phyloP scores from a whole-genome alignment of 1,140 invertebrate species.

The Diabrotica virgifera region DNA sequence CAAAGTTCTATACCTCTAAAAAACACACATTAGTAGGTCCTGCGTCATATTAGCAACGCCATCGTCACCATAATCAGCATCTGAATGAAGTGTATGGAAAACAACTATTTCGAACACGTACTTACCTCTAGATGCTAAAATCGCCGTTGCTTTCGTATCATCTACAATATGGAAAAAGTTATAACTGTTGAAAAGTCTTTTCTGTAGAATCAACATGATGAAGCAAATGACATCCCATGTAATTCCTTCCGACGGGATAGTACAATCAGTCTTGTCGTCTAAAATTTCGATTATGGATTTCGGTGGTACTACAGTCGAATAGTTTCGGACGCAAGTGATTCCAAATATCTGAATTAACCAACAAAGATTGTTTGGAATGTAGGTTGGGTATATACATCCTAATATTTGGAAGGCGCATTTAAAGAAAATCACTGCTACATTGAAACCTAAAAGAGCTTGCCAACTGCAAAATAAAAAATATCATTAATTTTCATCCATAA shows the following conservation, averaged over 20 bases:
- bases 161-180: conserved; percentile 95
- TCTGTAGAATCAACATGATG: conserved; percentile 85
- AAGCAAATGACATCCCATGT: conserved; percentile 96
- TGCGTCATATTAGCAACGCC: no score
- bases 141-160: conserved; percentile 90
- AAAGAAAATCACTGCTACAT: conserved; percentile 81
- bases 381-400: conserved; percentile 79
- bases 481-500: no score
- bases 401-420: conserved; percentile 85
- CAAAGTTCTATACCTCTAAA: no score
- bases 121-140: conserved; percentile 80
- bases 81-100: no score
- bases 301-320: conserved; percentile 46
- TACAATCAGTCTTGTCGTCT: conserved; percentile 54
- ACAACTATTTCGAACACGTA: neutral
- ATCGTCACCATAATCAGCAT: no score
- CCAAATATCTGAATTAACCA: conserved; percentile 90
- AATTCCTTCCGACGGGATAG: conserved; percentile 77
- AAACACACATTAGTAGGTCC: no score
- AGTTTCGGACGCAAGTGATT: conserved; percentile 78
- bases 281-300: neutral
- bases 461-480: conserved; percentile 62
- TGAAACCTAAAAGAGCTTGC: conserved; percentile 87
- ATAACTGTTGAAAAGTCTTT: conserved; percentile 88
- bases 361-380: conserved; percentile 68